Evolutionary conservation across 2,797 vertebrate genomes (phyloP), one percentile per base, ranked within the genome.

Genomic region (Sylvia borin): DNA sequence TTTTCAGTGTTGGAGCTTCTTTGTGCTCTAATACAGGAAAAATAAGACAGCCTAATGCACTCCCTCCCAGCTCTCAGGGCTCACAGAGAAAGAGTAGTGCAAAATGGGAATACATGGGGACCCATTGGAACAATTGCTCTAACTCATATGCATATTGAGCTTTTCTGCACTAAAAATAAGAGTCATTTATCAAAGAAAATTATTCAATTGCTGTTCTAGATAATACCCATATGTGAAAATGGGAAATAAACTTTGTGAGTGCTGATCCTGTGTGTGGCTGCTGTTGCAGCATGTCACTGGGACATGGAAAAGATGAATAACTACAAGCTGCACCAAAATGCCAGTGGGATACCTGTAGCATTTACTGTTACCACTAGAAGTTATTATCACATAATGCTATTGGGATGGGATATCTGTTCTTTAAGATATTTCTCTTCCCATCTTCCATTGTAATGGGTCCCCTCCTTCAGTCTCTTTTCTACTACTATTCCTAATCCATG

Each of bases 111-210:
- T 75, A 8, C 14, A 20, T n/a, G 42, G 22, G 40, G 11, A 58
- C 32, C 58, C 5, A 1, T 15, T 67, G 74, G 45, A 95, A 90
- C 83, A 94, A 89, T 58, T 92, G 34, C 16, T 38, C 14, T 89
- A 42, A 58, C 84, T 94, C 61, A 40, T 87, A 91, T 74, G 70
- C 87, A 64, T 45, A 66, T 45, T 66, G 47, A 51, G 24, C 50
- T 58, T 70, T 74, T 94, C 80, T 96, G 75, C 74, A 72, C 57
- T 93, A 92, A 93, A 93, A 94, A 87, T 82, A 93, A 74, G 21
- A 62, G 10, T 80, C 57, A 68, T 91, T 93, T 91, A 89, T 79
- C 8, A 16, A 73, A 60, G 75, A 68, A 95, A 93, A 87, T 68
- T 25, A 54, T 92, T 96, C 74, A 85, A 85, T 71, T 85, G 67